Percentiles rank a stretch among this genome's conserved stretches.
Evolutionary conservation across 2,797 vertebrate species (phyloP).

Genomic region (Poeciliopsis gracilis): DNA sequence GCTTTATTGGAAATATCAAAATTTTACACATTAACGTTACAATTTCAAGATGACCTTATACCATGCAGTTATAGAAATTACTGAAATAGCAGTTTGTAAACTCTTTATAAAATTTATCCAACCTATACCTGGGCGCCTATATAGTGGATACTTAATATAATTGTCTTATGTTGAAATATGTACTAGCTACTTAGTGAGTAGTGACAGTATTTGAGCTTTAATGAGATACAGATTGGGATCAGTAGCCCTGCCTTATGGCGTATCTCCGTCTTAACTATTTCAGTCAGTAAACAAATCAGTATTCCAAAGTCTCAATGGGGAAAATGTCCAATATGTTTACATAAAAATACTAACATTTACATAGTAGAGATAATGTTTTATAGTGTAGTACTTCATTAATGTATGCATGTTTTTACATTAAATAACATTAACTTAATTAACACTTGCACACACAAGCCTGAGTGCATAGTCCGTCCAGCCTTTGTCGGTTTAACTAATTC

Average conservation of each 20-base stretch:
- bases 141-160: not conserved
- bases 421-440: constrained; percentile 46
- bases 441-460: constrained; percentile 19
- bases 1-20: not conserved
- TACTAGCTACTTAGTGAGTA: not conserved
- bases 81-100: not conserved
- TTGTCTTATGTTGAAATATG: not conserved
- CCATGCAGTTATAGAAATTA: not conserved
- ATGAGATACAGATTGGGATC: constrained; percentile 21
- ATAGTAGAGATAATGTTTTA: constrained; percentile 54
- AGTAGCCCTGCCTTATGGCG: constrained; percentile 17
- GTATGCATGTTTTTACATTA: constrained; percentile 17
- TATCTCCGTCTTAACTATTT: constrained; percentile 23
- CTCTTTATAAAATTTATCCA: not conserved
- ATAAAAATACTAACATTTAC: constrained; percentile 57
- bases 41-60: not conserved
- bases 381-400: constrained; percentile 33
- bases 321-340: constrained; percentile 42
- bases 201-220: not conserved
- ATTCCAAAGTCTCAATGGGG: constrained; percentile 37
- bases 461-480: constrained; percentile 22
- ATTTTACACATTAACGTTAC: not conserved
- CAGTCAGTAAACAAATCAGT: constrained; percentile 56
- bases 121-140: not conserved
- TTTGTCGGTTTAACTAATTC: constrained; percentile 31